Base-by-base conservation (phyloP, 2,797 vertebrate genomes). In the Microcaecilia unicolor region DNA sequence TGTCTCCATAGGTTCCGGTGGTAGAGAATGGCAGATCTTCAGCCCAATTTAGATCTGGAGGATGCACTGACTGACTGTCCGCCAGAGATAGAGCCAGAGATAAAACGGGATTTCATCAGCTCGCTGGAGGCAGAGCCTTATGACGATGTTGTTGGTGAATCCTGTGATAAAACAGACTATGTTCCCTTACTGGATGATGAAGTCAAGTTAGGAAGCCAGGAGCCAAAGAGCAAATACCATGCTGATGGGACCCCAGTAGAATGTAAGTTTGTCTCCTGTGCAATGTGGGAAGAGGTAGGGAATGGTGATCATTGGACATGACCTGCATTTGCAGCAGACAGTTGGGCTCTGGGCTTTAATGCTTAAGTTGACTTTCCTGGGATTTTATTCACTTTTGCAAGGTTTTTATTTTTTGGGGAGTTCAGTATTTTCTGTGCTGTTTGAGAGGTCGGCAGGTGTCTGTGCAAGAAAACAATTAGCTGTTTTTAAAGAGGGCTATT, bases 101-200 rank as follows among this genome's bases (percentile, higher is more conserved):
- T 96, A 64, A 73, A 96, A 44, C 72, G 83, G 34, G 95, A 98
- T 70, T 98, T 98, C 34, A 80, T 98, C 2, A 84, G 87, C 26
- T 67, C 85, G 0, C 69, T 97, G 69, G 93, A 98, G 70, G 81
- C 90, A 0, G 92, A 98, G 74, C 26, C 81, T 4, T 97, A 84
- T 4, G 88, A 94, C 0, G 95, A 98, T 9, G 67, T 90, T 64
- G 81, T 98, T 0, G 91, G 94, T 5, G 95, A 98, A 70, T 97
- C 78, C 0, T 91, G 96, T 10, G 88, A 82, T 10, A 98, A 94
- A 64, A 86, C 84, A 0, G 87, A 92, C 57, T 98, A 90, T 7
- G 72, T 90, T 59, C 93, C 94, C 1, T 83, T 98, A 22, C 75
- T 92, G 67, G 93, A 98, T 9, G 81, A 88, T 6, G 84, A 83